Evolutionary conservation across 2,113 vertebrate genomes (phyloP), one percentile per base, ranked within the genome.

Genomic region (Cathartes aura): DNA sequence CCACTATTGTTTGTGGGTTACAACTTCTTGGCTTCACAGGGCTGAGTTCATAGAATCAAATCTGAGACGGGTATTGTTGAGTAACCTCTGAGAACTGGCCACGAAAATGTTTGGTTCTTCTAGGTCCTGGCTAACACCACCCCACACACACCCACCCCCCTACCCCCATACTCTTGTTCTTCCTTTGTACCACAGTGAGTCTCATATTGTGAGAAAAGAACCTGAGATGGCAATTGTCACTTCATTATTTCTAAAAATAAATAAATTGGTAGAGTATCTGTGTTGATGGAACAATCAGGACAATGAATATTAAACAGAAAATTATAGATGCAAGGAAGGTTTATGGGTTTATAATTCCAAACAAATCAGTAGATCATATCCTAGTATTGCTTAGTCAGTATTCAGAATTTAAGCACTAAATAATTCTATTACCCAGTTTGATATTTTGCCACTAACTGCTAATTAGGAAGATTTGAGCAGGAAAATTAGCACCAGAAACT

Each of bases 161-260:
- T 14, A 23, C 5, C 21, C 45, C 36, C 14, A 4, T 45, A 11
- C 2, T 53, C 14, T 3, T 88, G 6, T 55, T 68, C 20, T 64
- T 66, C 42, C 26, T 79, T 66, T 48, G 7, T 38, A 34, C 63
- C 58, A 42, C 22, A 55, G 27, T 12, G 10, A 89, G 14, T 42
- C 8, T 83, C 47, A 30, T 21, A 27, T 6, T 50, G 55, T 29
- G 50, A 34, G 50, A 70, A 55, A 74, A 60, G 62, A 82, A 78
- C 15, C 12, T 2, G 5, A 48, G 19, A 64, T 50, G 21, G 27
- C 64, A 91, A 34, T 53, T 8, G 8, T 47, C 11, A 43, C 53
- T 76, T 83, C 22, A 29, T 82, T 82, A 74, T 81, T 93, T 87
- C 64, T 86, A 90, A 79, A 88, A 72, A 62, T 43, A 89, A 36